These are phyloP conservation scores for Hesperia comma DNA, from an alignment of 2,888 invertebrate genomes.

Conservation along the genomic window DNA sequence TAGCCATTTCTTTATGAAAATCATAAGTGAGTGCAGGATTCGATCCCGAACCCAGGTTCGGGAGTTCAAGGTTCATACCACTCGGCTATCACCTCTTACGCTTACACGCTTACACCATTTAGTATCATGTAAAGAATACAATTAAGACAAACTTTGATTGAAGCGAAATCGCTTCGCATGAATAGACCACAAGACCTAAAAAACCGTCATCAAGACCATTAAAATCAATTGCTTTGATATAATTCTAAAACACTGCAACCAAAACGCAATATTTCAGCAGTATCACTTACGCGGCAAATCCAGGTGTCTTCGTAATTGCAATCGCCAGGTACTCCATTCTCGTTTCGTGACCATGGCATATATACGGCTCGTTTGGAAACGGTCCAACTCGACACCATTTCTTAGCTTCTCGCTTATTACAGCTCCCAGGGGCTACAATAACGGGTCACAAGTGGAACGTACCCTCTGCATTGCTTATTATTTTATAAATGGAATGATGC, in stretches of 20 bases:
- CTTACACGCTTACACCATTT: too few species aligned
- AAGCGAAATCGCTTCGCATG: too few species aligned
- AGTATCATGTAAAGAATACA: too few species aligned
- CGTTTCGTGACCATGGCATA: constrained; percentile 35
- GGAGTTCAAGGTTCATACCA: too few species aligned
- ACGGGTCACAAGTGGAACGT: constrained; percentile 34
- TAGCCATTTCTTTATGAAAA: too few species aligned
- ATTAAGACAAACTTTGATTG: too few species aligned
- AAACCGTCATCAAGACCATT: too few species aligned
- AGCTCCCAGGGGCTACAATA: constrained; percentile 24
- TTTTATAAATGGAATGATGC: constrained; percentile 26
- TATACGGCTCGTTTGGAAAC: constrained; percentile 36
- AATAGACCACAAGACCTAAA: too few species aligned
- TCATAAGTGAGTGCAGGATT: too few species aligned
- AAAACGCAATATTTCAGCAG: constrained; percentile 17
- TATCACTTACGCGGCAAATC: constrained; percentile 29
- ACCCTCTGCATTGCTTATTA: constrained; percentile 26
- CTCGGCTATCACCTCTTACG: too few species aligned
- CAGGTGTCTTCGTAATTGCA: constrained; percentile 34
- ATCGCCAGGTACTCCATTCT: constrained; percentile 31
- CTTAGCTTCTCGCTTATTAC: constrained; percentile 34
- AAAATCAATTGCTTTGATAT: not conserved
- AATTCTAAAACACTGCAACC: not conserved
- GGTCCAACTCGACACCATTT: constrained; percentile 34
- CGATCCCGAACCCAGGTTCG: too few species aligned